Conservation (phyloP, 2,888 invertebrate species). For the Polymixis lichenea region DNA sequence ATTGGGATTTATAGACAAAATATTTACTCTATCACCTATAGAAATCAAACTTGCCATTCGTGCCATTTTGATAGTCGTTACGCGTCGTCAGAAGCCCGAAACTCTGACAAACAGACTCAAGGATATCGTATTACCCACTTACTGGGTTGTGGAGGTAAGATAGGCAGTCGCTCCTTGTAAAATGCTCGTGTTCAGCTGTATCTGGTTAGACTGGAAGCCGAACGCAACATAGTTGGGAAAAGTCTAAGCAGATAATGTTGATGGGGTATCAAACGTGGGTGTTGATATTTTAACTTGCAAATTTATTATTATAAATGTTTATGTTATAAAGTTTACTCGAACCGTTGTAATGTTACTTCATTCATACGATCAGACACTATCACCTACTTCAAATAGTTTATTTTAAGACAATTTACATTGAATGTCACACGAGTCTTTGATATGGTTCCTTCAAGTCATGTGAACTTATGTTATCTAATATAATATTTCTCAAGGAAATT, state of each 20-base stretch:
- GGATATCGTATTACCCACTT: too few relatives aligned
- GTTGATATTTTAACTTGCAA: not conserved
- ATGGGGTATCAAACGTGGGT: not conserved
- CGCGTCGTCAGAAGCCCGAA: too few relatives aligned
- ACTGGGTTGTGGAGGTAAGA: too few relatives aligned
- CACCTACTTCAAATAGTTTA: slow-evolving; percentile 31
- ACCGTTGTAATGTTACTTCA: slow-evolving; percentile 10
- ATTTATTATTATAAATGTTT: not conserved
- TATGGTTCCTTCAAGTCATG: slow-evolving; percentile 6
- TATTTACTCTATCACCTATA: not conserved
- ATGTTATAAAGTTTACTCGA: not conserved
- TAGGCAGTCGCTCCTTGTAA: too few relatives aligned
- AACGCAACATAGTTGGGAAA: too few relatives aligned
- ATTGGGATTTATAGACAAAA: not conserved
- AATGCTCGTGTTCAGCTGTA: too few relatives aligned
- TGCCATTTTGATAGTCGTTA: too few relatives aligned
- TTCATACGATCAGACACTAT: slow-evolving; percentile 30
- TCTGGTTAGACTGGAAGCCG: too few relatives aligned
- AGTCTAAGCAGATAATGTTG: too few relatives aligned
- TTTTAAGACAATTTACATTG: slow-evolving; percentile 25
- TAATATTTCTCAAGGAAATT: slow-evolving; percentile 1
- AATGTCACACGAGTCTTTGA: slow-evolving; percentile 9
- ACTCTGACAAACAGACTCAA: too few relatives aligned
- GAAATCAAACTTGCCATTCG: not conserved
- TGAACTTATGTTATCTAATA: slow-evolving; percentile 13